Percentiles rank a stretch among this genome's conserved stretches.
Evolutionary conservation across 35 echinoderm and acorn worm species (phyloP).

Genomic region (Amphiura filiformis): DNA sequence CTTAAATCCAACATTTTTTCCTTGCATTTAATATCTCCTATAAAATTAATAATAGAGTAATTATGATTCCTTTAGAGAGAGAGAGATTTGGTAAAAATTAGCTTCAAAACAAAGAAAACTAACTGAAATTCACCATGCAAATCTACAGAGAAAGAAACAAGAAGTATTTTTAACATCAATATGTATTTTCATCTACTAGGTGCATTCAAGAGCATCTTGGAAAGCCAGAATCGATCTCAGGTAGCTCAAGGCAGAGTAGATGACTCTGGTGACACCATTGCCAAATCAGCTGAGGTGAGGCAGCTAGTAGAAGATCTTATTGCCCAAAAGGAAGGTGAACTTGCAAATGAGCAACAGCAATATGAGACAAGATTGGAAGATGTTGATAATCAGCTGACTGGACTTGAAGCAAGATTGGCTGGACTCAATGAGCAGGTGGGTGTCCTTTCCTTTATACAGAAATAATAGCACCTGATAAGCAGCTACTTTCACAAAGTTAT

Average conservation of each 20-base stretch:
- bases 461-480: not conserved
- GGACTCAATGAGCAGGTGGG: constrained; percentile 81
- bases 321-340: constrained; percentile 38
- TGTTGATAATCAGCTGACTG: constrained; percentile 81
- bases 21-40: too few species aligned
- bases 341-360: constrained; percentile 43
- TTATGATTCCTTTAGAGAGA: too few species aligned
- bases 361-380: constrained; percentile 61
- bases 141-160: too few species aligned
- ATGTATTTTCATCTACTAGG: constrained; percentile 25
- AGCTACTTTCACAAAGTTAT: not conserved
- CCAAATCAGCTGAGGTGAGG: constrained; percentile 56
- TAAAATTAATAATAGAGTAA: too few species aligned
- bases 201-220: constrained; percentile 80
- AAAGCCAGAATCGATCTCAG: constrained; percentile 71
- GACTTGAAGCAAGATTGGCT: constrained; percentile 60
- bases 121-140: too few species aligned
- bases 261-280: constrained; percentile 39
- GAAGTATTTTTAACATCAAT: too few species aligned
- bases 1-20: too few species aligned
- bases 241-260: constrained; percentile 58
- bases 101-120: too few species aligned
- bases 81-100: too few species aligned
- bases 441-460: too few species aligned
- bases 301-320: constrained; percentile 73